These are phyloP conservation scores for Steinernema hermaphroditum DNA, from an alignment of 2,888 invertebrate genomes.

Conservation along the genomic window DNA sequence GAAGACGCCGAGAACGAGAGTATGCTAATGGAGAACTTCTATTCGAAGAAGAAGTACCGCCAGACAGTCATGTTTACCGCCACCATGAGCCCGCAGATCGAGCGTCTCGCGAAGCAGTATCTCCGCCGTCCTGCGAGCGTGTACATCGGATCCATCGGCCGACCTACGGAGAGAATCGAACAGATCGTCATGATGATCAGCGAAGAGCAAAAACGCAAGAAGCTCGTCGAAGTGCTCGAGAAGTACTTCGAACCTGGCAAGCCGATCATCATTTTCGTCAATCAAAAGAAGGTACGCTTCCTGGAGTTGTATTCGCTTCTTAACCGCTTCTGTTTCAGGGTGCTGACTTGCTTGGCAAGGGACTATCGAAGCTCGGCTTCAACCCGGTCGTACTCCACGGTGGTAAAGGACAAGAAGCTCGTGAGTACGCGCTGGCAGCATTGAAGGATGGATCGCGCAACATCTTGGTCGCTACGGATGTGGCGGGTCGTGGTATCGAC, in stretches of 20 bases:
- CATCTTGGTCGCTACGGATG: conserved; percentile 97
- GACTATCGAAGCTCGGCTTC: conserved; percentile 92
- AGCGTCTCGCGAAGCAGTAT: conserved; percentile 90
- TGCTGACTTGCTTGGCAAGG: conserved; percentile 93
- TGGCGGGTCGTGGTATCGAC: conserved; percentile 99
- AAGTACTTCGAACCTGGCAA: conserved; percentile 77
- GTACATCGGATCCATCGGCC: conserved; percentile 86
- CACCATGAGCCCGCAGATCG: conserved; percentile 98
- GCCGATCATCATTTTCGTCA: conserved; percentile 98
- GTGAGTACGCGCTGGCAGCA: conserved; percentile 94
- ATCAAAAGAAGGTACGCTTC: conserved; percentile 83
- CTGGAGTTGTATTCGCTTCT: background rate
- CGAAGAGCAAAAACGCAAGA: conserved; percentile 90
- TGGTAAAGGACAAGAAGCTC: conserved; percentile 93
- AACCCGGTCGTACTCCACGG: conserved; percentile 96
- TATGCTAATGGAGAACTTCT: conserved; percentile 87
- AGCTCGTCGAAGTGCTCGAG: conserved; percentile 87
- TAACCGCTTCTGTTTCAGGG: conserved; percentile 70
- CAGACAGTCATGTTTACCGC: conserved; percentile 99
- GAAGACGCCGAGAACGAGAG: conserved; percentile 96
- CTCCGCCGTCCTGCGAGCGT: conserved; percentile 93
- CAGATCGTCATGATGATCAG: conserved; percentile 87
- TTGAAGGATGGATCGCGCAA: conserved; percentile 94
- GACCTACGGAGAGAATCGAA: conserved; percentile 95
- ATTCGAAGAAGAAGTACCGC: conserved; percentile 91